Evolutionary conservation across 1,140 invertebrate species (phyloP).

Genomic region (Drosophila mauritiana): DNA sequence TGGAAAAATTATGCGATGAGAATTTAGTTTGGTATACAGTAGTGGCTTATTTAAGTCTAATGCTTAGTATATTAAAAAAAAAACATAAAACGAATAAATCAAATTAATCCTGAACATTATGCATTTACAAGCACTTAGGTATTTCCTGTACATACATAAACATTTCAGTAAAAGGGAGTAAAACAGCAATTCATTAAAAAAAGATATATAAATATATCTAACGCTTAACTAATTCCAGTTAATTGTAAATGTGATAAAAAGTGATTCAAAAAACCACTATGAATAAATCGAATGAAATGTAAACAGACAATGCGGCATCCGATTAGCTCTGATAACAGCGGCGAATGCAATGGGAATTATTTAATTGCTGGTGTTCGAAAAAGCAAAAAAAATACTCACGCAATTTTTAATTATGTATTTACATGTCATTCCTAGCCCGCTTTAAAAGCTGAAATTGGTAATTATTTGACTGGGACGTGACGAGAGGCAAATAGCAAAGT

Average conservation of each 20-base stretch:
- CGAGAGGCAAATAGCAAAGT: slow-evolving; percentile 40
- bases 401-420: slow-evolving; percentile 55
- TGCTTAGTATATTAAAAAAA: no score
- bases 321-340: slow-evolving; percentile 36
- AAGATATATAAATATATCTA: no score
- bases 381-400: slow-evolving; percentile 9
- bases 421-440: slow-evolving; percentile 5
- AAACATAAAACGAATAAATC: no score
- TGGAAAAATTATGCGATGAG: background rate
- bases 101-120: no score
- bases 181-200: background rate
- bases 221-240: background rate
- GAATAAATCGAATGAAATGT: slow-evolving; percentile 3
- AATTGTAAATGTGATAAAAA: background rate
- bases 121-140: no score
- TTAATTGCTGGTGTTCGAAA: slow-evolving; percentile 14
- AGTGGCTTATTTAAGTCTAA: no score
- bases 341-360: slow-evolving; percentile 16
- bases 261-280: slow-evolving; percentile 5
- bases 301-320: slow-evolving; percentile 15
- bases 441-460: slow-evolving; percentile 39
- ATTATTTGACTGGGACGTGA: slow-evolving; percentile 66
- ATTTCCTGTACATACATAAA: no score
- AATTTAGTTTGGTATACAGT: no score
- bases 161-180: background rate